Percentiles rank a stretch among this genome's conserved stretches.
phyloP scores from a whole-genome alignment of 2,113 vertebrate genomes.

The Microcebus tavaratra region DNA sequence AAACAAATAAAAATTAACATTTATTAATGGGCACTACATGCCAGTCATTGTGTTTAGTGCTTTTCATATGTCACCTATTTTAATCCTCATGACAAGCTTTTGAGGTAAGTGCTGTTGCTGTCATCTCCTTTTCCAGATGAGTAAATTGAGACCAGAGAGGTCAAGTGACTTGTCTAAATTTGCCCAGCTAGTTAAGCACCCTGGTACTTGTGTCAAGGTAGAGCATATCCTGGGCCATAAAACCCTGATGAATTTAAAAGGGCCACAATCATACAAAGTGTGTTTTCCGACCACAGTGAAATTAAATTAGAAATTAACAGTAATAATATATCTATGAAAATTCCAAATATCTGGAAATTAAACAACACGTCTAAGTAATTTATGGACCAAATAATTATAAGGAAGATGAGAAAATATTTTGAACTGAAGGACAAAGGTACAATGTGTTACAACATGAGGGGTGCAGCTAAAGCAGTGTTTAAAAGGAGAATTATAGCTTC shows the following conservation, averaged over 20 bases:
- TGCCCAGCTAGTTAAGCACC: not conserved
- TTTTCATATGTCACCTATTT: not conserved
- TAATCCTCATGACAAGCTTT: not conserved
- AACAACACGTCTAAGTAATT: not conserved
- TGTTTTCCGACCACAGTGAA: not conserved
- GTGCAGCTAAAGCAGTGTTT: not conserved
- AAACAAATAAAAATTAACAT: not conserved
- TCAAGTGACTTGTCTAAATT: not conserved
- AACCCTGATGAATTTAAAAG: not conserved
- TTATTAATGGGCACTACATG: not conserved
- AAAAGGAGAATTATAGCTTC: not conserved
- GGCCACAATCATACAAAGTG: not conserved
- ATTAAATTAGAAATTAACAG: not conserved
- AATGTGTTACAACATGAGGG: not conserved
- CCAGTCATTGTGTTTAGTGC: not conserved
- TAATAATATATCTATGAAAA: not conserved
- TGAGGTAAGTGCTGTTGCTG: not conserved
- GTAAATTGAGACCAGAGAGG: not conserved
- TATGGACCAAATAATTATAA: not conserved
- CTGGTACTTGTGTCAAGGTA: not conserved
- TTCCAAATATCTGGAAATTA: not conserved
- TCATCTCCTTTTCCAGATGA: not conserved
- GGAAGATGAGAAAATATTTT: not conserved
- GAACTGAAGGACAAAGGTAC: not conserved
- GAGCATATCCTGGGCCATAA: not conserved